Percentiles rank a stretch among this genome's conserved stretches.
Evolutionary conservation across 2,113 vertebrate species (phyloP).

Genomic region (Chascanopsetta lugubris): DNA sequence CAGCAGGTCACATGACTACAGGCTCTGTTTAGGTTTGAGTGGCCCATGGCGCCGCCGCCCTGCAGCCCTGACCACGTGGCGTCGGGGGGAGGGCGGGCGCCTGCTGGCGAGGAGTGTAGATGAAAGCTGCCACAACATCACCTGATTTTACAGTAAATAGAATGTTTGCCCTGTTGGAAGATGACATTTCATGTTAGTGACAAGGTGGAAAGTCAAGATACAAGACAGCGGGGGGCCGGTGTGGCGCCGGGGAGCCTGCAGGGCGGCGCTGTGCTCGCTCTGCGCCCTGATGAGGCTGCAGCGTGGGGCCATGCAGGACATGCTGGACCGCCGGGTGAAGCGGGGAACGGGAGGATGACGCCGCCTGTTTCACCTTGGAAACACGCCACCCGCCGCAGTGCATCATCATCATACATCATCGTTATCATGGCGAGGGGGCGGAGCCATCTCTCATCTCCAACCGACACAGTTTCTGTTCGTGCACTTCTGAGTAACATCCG

Average conservation of each 20-base stretch:
- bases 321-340: conserved; percentile 63
- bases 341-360: conserved; percentile 18
- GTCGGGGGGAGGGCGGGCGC: conserved; percentile 51
- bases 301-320: conserved; percentile 70
- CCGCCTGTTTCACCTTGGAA: conserved; percentile 48
- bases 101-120: conserved; percentile 43
- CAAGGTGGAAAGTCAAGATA: conserved; percentile 46
- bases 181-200: conserved; percentile 74
- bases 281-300: conserved; percentile 72
- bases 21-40: conserved; percentile 52
- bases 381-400: conserved; percentile 38
- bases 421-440: conserved; percentile 9
- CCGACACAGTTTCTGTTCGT: conserved; percentile 43
- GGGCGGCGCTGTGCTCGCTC: conserved; percentile 45
- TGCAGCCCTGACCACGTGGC: conserved; percentile 39
- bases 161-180: conserved; percentile 73
- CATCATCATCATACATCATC: conserved; percentile 33
- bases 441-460: too few species aligned
- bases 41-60: conserved; percentile 44
- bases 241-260: too few species aligned
- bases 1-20: conserved; percentile 76
- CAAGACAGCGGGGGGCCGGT: too few species aligned
- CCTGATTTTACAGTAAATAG: conserved; percentile 44
- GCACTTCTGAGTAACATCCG: conserved; percentile 76
- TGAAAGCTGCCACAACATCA: conserved; percentile 42